Evolutionary conservation across 2,888 invertebrate genomes (phyloP), one percentile per base, ranked within the genome.

Genomic region (Melieria crassipennis): DNA sequence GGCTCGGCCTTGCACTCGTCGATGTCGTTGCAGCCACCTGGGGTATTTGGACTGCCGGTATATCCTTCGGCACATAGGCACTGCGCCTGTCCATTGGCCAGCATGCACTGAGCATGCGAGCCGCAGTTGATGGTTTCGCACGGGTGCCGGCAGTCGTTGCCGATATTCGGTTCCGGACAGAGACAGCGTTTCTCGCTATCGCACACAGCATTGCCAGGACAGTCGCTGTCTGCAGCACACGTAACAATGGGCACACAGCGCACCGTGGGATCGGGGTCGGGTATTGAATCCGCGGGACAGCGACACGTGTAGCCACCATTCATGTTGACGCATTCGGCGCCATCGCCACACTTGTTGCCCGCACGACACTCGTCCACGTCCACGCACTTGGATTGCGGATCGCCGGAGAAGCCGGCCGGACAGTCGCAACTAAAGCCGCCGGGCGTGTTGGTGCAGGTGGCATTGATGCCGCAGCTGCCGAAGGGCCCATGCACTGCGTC

Each of bases 61-160:
- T 91, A 97, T 4, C 97, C 97, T 73, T 90, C 90, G 72, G 91
- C 91, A 82, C 97, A 97, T 52, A 94, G 89, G 83, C 97, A 97
- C 80, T 94, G 93, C 0, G 96, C 94, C 78, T 91, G 89, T 81
- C 93, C 93, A 81, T 94, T 94, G 69, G 93, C 91, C 68, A 97
- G 87, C 90, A 95, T 93, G 86, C 97, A 97, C 82, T 95, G 94
- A 6, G 96, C 93, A 86, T 96, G 96, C 63, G 94, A 92, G 63
- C 94, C 94, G 84, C 97, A 97, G 70, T 91, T 90, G 52, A 93
- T 88, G 45, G 92, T 91, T 88, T 97, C 97, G 84, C 97, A 97
- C 1, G 97, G 97, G 91, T 97, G 96, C 87, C 96, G 91, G 81
- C 97, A 97, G 82, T 96, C 95, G 79, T 95, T 94, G 79, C 96